phyloP scores from a whole-genome alignment of 2,113 vertebrate genomes.

The Trematomus loennbergii region DNA sequence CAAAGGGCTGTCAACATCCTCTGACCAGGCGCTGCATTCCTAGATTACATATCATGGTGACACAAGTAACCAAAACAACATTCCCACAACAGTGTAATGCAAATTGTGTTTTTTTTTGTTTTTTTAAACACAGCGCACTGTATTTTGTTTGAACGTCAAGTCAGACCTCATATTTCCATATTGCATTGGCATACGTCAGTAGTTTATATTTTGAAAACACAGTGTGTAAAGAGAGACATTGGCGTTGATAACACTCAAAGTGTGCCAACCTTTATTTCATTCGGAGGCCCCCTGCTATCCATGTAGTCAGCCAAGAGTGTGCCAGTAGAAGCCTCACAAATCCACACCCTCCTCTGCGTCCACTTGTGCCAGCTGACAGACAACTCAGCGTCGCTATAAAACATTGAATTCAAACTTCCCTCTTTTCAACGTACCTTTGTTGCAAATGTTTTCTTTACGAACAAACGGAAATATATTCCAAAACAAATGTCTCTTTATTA shows the following conservation, averaged over 20 bases:
- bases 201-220: slow-evolving; percentile 19
- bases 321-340: slow-evolving; percentile 12
- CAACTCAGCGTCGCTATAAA: not conserved
- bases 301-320: slow-evolving; percentile 15
- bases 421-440: slow-evolving; percentile 5
- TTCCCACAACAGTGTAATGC: not conserved
- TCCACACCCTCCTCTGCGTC: not conserved
- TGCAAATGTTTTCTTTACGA: not conserved
- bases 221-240: not conserved
- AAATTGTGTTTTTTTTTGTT: not conserved
- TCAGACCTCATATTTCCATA: not conserved
- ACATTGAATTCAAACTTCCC: not conserved
- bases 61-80: not conserved
- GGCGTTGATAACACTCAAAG: not conserved
- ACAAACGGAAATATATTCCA: not conserved
- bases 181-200: not conserved
- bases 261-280: slow-evolving; percentile 9
- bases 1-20: not conserved
- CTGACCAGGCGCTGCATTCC: not conserved
- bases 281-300: not conserved
- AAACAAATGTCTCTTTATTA: slow-evolving; percentile 3
- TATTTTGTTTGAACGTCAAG: not conserved
- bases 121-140: not conserved
- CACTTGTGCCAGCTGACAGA: not conserved
- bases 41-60: not conserved